phyloP scores from a whole-genome alignment of 2,797 vertebrate genomes.

The Tinamus major region DNA sequence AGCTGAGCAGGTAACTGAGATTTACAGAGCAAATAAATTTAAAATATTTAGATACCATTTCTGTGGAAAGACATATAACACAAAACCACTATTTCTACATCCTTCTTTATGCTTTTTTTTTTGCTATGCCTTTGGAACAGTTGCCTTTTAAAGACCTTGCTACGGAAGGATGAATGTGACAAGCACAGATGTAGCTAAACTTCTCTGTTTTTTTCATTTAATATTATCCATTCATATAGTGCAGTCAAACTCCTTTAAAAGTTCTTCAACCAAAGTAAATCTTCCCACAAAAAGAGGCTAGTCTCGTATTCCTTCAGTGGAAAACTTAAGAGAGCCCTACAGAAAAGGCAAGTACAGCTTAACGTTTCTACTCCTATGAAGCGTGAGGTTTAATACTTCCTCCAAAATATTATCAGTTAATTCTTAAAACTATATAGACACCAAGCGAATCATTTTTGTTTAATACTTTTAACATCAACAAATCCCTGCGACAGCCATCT shows the following conservation, averaged over 20 bases:
- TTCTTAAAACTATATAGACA: neutral
- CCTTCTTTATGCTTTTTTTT: neutral
- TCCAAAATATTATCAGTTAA: neutral
- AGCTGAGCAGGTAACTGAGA: neutral
- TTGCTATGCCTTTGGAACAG: neutral
- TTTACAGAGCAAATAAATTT: neutral
- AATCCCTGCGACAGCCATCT: neutral
- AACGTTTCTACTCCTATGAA: neutral
- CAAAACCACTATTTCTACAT: neutral
- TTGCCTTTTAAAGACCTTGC: neutral
- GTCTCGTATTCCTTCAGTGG: neutral
- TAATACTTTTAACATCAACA: neutral
- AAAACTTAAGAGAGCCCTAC: neutral
- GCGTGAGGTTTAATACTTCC: neutral
- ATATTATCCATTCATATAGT: rapidly evolving
- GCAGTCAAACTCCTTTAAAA: neutral
- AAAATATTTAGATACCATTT: neutral
- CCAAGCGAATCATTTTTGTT: neutral
- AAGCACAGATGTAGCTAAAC: neutral
- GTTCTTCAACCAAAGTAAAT: neutral
- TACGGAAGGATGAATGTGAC: neutral
- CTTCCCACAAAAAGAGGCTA: neutral
- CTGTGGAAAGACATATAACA: neutral
- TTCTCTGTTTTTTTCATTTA: neutral
- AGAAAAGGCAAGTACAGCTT: neutral